Base-by-base conservation (phyloP, 2,113 vertebrate species). In the Rhinopomastus cyanomelas region DNA sequence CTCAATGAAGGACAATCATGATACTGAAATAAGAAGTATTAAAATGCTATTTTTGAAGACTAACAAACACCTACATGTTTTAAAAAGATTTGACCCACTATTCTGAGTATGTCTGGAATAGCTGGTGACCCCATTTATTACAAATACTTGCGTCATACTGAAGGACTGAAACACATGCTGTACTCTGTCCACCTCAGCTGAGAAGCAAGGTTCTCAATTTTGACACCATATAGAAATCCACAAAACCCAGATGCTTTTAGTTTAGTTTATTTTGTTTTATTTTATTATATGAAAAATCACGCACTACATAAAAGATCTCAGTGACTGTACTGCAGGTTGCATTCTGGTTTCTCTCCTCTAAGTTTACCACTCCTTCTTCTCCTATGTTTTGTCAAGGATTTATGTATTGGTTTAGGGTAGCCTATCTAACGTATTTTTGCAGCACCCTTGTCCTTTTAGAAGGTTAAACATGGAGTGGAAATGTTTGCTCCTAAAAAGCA, bases 11-110 rank as follows among this genome's bases (percentile, higher is more conserved):
- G 44, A 68, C 87, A 85, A 90, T 77, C 94, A 72, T 88, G 71
- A 81, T 87, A 89, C 59, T 79, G 80, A 92, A 92, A 88, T 87
- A 72, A 85, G 76, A 25, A 86, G 46, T 75, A 87, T 87, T 94
- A 90, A 95, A 85, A 95, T 67, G 12, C 48, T 92, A 30, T 51
- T 42, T 91, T 96, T 93, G 81, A 88, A 66, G 53, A 73, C 75
- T 30, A 91, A 59, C 57, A 89, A 94, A 71, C 18, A 73, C 16
- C 42, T 71, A 56, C 0, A 9, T 51, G 16, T 74, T 57, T 94
- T 93, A 73, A 0, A 30, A 29, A 89, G 87, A 76, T 16, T 42
- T 2, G 0, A 4, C 71, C n/a, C 2, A 1, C 7, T 42, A 7
- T 83, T 74, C 34, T 67, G 32, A 72, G 21, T 72, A 56, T 34